Base-by-base conservation (phyloP, 2,113 vertebrate species). In the Morone chrysops region DNA sequence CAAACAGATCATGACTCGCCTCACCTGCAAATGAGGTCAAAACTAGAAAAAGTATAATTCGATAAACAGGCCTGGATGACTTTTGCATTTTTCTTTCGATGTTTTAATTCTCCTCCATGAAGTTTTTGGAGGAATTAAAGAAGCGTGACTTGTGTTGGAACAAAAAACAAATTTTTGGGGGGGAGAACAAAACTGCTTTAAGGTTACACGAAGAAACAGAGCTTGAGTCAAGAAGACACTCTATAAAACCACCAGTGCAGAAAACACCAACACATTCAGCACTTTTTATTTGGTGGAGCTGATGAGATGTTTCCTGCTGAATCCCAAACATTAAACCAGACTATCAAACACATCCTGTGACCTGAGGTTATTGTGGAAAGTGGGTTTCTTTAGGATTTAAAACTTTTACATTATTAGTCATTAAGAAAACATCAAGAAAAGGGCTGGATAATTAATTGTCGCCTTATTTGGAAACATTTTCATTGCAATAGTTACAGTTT, bases 81-180 rank as follows among this genome's bases (percentile, higher is more conserved):
- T 36, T 56, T 6, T 69, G n/a, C 56, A 62, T 38, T 20, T 48
- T 9, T 38, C 40, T 61, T 25, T 13, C 11, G 3, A n/a, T 47
- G 79, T 38, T 72, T 53, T 0, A 56, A 57, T 18, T n/a, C 54
- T 36, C 16, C 60, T 18, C 43, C n/a, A 18, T 57, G 68, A 74
- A 7, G 36, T 51, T 38, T 83, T 57, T 41, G 11, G 47, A 63
- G 36, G 62, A 72, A 53, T 75, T 71, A 53, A 41, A 48, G 3
- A 25, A 22, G 31, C 20, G 4, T 70, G 38, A 63, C 78, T 63
- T 50, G 60, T 56, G 70, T 61, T 86, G 66, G 84, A 78, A 80
- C 50, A 45, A 7, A 56, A 78, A 66, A 38, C 40, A 25, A 13
- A 12, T 20, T 45, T 70, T 53, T 14, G 13, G 57, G 25, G 25